phyloP scores from a whole-genome alignment of 1,140 invertebrate species.

The Anastatus disparis region DNA sequence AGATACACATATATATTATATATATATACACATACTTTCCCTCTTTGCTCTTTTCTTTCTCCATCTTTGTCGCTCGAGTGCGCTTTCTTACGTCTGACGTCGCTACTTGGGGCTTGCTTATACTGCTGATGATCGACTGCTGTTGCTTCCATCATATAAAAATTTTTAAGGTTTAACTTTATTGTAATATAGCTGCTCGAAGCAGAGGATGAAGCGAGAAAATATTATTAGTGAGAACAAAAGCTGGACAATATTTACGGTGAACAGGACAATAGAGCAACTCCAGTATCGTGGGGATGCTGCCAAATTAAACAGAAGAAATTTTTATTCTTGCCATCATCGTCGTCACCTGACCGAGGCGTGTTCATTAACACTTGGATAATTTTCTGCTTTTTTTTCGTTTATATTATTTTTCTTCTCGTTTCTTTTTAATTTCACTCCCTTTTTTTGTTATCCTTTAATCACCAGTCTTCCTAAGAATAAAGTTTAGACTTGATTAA shows the following conservation, averaged over 20 bases:
- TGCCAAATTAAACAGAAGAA: neutral
- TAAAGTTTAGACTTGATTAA: too few species aligned
- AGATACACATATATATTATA: too few species aligned
- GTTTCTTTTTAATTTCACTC: neutral
- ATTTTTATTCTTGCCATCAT: neutral
- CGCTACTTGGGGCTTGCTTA: neutral
- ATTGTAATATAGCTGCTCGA: neutral
- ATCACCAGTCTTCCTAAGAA: too few species aligned
- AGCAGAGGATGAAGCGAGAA: slow-evolving; percentile 5
- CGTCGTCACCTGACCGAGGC: slow-evolving; percentile 22
- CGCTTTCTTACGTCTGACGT: slow-evolving; percentile 26
- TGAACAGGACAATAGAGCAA: neutral
- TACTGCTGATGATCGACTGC: neutral
- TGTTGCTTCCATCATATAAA: neutral
- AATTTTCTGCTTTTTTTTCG: neutral
- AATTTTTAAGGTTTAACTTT: neutral
- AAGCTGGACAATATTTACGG: neutral
- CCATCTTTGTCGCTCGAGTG: neutral
- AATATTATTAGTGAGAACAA: neutral
- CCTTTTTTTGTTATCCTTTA: too few species aligned
- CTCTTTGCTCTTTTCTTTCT: neutral
- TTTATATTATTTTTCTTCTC: neutral
- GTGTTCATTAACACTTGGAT: slow-evolving; percentile 8
- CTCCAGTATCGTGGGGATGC: neutral
- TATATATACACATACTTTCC: neutral